Percentiles rank a stretch among this genome's conserved stretches.
Conservation (phyloP, 1,140 invertebrate genomes). For the Aphidius gifuensis region DNA sequence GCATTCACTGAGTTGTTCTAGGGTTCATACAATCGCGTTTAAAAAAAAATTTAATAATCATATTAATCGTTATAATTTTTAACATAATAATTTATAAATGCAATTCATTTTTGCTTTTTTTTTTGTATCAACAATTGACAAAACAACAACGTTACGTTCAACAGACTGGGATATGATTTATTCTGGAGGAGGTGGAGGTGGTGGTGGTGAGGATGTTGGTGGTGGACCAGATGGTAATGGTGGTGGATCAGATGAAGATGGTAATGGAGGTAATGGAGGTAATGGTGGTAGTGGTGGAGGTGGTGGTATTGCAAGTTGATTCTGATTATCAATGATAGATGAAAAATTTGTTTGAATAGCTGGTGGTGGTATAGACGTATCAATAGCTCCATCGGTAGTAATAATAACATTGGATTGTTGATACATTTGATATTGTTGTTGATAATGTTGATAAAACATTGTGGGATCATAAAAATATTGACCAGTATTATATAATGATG, state of each 20-base stretch:
- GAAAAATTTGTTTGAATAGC: neutral
- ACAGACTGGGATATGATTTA: slow-evolving; percentile 19
- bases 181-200: slow-evolving; percentile 54
- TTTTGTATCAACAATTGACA: no score
- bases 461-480: slow-evolving; percentile 41
- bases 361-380: slow-evolving; percentile 49
- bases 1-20: no score
- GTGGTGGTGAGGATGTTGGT: slow-evolving; percentile 45
- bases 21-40: no score
- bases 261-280: slow-evolving; percentile 40
- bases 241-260: slow-evolving; percentile 26
- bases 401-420: slow-evolving; percentile 39
- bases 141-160: neutral
- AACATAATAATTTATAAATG: no score
- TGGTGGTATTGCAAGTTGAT: slow-evolving; percentile 17
- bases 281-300: neutral
- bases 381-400: slow-evolving; percentile 42
- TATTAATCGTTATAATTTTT: no score
- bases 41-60: no score
- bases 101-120: no score
- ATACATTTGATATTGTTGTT: slow-evolving; percentile 40
- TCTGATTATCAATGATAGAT: no score
- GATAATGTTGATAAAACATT: slow-evolving; percentile 38
- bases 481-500: neutral
- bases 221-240: slow-evolving; percentile 36